Percentiles rank a stretch among this genome's conserved stretches.
Evolutionary conservation across 2,113 vertebrate species (phyloP).

Genomic region (Nansenia antarctica): DNA sequence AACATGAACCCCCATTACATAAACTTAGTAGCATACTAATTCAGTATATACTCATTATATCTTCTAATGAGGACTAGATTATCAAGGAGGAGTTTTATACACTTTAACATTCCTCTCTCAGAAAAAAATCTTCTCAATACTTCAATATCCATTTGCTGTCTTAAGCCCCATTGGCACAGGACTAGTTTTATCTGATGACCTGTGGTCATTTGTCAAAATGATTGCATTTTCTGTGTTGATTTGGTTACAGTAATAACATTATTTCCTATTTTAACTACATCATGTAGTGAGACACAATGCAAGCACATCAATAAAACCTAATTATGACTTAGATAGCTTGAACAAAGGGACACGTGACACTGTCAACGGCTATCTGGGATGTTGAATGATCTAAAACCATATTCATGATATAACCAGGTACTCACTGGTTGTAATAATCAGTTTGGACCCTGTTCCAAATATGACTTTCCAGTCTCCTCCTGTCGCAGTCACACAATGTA

Average conservation of each 20-base stretch:
- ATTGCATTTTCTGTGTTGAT: no score
- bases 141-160: no score
- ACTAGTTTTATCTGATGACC: no score
- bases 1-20: neutral
- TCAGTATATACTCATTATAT: no score
- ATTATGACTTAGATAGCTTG: neutral
- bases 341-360: neutral
- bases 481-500: constrained; percentile 28
- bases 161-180: no score
- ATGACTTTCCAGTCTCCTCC: constrained; percentile 24
- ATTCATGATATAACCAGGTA: neutral
- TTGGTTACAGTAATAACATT: neutral
- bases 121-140: no score
- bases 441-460: constrained; percentile 36
- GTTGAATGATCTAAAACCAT: neutral
- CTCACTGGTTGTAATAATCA: constrained; percentile 26
- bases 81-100: neutral
- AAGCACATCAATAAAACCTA: neutral
- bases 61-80: no score
- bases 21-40: neutral
- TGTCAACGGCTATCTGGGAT: neutral
- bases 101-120: no score
- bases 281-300: neutral
- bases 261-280: neutral
- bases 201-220: no score